Evolutionary conservation across 1,140 invertebrate genomes (phyloP), one percentile per base, ranked within the genome.

Genomic region (Alviniconcha marisindica): DNA sequence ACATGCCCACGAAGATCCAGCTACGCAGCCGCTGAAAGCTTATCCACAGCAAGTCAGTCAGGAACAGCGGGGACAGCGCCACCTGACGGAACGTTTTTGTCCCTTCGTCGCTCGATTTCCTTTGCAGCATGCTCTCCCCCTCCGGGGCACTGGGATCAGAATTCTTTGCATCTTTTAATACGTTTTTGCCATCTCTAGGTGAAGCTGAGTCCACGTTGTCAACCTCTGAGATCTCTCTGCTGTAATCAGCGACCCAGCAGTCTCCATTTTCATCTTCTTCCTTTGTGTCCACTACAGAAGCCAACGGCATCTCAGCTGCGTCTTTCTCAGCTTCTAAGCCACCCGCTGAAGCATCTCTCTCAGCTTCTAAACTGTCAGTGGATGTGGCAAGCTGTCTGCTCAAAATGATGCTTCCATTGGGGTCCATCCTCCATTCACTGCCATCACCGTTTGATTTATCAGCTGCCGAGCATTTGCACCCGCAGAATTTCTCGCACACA

Each of bases 1-100:
- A 86, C 33, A 81, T 69, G 7, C 86, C 86, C 71, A 87, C 76
- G 60, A 87, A 87, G 63, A 85, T 80, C 86, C 86, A 87, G 78
- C 81, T 84, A 3, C 82, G 44, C 31, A 85, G 74, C 4, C 86
- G 69, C 48, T 85, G 84, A 21, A 83, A 18, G 28, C 84, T 82
- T 48, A 87, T 83, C 86, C 86, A 87, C 48, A 86, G 18, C 54
- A 87, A 14, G 36, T 85, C 82, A 1, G 76, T 76, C 14, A 87
- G 21, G 42, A 82, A 87, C 56, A 87, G 63, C 15, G 79, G 82
- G n/a, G 84, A 84, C 24, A 81, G 28, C 1, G 80, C 66, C 48
- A 81, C 69, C n/a, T 87, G 60, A 10, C 63, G 42, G 40, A 86
- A 84, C 21, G 51, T 69, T 42, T 82, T 82, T n/a, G n/a, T n/a